Evolutionary conservation across 2,888 invertebrate species (phyloP).

Genomic region (Opisthograptis luteolata): DNA sequence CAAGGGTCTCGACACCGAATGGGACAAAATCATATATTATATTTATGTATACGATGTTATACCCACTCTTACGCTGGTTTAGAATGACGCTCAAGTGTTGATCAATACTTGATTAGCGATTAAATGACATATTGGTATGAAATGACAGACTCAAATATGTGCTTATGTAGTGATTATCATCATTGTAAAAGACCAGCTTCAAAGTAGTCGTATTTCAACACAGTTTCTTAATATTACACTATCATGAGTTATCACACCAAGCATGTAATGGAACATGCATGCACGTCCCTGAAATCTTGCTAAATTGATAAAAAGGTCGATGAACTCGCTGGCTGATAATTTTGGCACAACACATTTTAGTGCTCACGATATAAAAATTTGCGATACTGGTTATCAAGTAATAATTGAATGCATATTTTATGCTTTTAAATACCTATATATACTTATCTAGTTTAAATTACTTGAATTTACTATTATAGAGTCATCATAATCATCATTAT

Average conservation of each 20-base stretch:
- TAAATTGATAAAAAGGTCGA: conserved; percentile 73
- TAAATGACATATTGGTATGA: too few species aligned
- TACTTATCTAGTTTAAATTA: neutral
- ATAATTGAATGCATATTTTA: conserved; percentile 37
- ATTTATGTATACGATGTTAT: too few species aligned
- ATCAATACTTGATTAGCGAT: too few species aligned
- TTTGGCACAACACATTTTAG: conserved; percentile 50
- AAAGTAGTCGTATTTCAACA: conserved; percentile 41
- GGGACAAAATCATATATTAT: too few species aligned
- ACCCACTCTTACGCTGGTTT: too few species aligned
- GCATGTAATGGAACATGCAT: conserved; percentile 43
- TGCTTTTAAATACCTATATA: conserved; percentile 17
- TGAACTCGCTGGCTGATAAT: conserved; percentile 64
- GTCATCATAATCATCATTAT: too few species aligned
- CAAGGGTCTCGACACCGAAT: too few species aligned
- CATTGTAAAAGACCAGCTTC: too few species aligned
- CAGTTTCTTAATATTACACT: conserved; percentile 39
- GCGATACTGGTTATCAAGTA: conserved; percentile 43
- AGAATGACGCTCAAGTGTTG: too few species aligned
- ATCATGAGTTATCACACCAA: conserved; percentile 50
- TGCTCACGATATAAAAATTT: conserved; percentile 47
- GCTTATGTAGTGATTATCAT: too few species aligned
- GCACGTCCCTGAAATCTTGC: conserved; percentile 63
- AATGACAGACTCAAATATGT: too few species aligned
- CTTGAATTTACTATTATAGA: too few species aligned